Evolutionary conservation across 2,113 vertebrate genomes (phyloP), one percentile per base, ranked within the genome.

Genomic region (Psophia crepitans): DNA sequence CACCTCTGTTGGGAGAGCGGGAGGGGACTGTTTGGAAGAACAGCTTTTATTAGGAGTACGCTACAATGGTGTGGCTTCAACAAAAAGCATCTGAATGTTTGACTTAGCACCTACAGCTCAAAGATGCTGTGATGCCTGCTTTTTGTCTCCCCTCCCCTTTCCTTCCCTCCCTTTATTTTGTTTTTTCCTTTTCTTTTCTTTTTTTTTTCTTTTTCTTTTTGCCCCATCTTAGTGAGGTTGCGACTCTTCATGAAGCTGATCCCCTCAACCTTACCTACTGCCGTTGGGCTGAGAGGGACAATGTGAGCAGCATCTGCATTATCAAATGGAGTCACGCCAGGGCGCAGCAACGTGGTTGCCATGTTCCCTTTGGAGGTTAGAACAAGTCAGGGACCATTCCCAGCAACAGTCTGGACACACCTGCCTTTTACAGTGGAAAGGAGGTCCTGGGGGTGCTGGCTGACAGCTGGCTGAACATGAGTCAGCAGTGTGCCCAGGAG

Each of bases 281-380:
- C 11, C 14, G 20, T 9, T 70, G 56, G 14, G 15, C 41, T 66
- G 44, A 74, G 33, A 70, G 8, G 21, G 16, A 35, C 44, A 57
- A 27, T 3, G 20, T 48, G 20, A 60, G 30, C 48, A 65, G 30
- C n/a, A 28, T 20, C 19, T 9, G 2, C 57, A 14, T 27, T 65
- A 65, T 11, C 32, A 39, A 12, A 82, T 33, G 30, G 51, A 70
- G 21, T 33, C 32, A 35, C 14, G 41, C 14, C n/a, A 49, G 4
- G 22, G 35, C 58, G 39, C 18, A 13, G 20, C 10, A 32, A 26
- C 9, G 5, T 0, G 1, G 19, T 5, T 76, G 54, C 11, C 16
- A 6, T 0, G 5, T 16, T 79, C 28, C 26, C 43, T 73, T 44
- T 87, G 58, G 37, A 69, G 19, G 8, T 37, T 13, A 41, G 12